Percentiles rank a stretch among this genome's conserved stretches.
phyloP scores from a whole-genome alignment of 2,888 invertebrate species.

The Octonoba sinensis region DNA sequence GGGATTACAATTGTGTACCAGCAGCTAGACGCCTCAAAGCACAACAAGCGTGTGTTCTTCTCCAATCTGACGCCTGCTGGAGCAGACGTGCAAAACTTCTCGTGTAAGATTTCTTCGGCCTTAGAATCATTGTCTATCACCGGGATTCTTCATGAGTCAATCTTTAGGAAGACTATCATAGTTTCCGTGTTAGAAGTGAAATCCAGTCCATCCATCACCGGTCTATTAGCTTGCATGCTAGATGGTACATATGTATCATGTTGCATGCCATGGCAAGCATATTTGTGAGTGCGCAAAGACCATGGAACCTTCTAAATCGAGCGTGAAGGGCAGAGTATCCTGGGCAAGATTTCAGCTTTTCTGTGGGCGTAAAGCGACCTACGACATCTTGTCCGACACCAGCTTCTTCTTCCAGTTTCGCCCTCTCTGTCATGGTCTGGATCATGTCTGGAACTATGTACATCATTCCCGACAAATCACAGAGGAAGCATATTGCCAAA shows the following conservation, averaged over 20 bases:
- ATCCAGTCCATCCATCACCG: conserved; percentile 27
- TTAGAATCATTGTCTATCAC: no score
- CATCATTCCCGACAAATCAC: conserved; percentile 82
- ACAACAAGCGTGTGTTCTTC: no score
- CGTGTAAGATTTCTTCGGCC: no score
- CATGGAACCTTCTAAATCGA: conserved; percentile 83
- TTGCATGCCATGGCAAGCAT: conserved; percentile 80
- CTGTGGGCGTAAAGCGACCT: conserved; percentile 76
- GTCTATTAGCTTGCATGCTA: conserved; percentile 74
- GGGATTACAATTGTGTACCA: no score
- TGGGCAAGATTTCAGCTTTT: conserved; percentile 80
- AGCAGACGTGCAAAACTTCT: no score
- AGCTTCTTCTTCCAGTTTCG: conserved; percentile 76
- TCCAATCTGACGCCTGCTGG: no score
- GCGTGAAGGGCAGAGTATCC: conserved; percentile 83
- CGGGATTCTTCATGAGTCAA: no score
- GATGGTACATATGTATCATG: conserved; percentile 78
- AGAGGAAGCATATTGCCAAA: conserved; percentile 79
- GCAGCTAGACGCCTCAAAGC: no score
- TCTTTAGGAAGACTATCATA: no score
- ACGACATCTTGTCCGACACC: conserved; percentile 74
- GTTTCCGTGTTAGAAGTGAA: no score
- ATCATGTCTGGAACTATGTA: conserved; percentile 83
- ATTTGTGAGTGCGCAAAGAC: conserved; percentile 84
- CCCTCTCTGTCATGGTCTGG: conserved; percentile 81